Evolutionary conservation across 2,113 vertebrate genomes (phyloP), one percentile per base, ranked within the genome.

Genomic region (Pteruthius melanotis): DNA sequence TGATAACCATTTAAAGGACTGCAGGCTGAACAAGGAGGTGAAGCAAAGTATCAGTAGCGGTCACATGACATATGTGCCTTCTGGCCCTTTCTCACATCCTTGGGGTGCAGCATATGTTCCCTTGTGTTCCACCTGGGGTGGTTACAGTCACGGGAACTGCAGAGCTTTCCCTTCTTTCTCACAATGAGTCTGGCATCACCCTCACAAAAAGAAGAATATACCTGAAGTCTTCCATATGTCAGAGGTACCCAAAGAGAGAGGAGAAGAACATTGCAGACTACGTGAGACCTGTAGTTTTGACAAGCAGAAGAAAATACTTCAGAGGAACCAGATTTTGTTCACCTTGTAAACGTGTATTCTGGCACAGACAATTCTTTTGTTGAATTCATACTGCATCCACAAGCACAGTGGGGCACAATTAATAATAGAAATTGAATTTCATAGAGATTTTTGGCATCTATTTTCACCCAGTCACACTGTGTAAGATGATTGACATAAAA

Each of bases 51-150:
- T 23, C 2, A 0, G 21, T 39, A 66, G 33, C 16, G 54, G 33
- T 45, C 45, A 31, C 8, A 8, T 13, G 11, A 70, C 9, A 16
- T 31, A 16, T 5, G 15, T 56, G 42, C 20, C 39, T 40, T 31
- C 45, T 7, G 18, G 17, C 26, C 28, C 45, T 66, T 37, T 61
- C 50, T 70, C 23, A 35, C 13, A 37, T 61, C 18, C 10, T 49
- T 3, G 3, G 19, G 23, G 9, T 56, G 35, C 39, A 66, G 42
- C 23, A 26, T 21, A 10, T 2, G 0, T 22, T 35, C 12, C 1
- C 23, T 60, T 4, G 0, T 35, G 54, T 69, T 54, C 45, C n/a
- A 53, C 8, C 1, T 54, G 33, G 42, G 15, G 15, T n/a, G 10
- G 3, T 1, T 54, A 33, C 23, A 39, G 57, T 60, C 9, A 2